A percentile compares a stretch with the other conserved stretches of the same genome.
These are phyloP conservation scores for Cerceris rybyensis DNA, from an alignment of 2,888 invertebrate species.

Conservation along the genomic window DNA sequence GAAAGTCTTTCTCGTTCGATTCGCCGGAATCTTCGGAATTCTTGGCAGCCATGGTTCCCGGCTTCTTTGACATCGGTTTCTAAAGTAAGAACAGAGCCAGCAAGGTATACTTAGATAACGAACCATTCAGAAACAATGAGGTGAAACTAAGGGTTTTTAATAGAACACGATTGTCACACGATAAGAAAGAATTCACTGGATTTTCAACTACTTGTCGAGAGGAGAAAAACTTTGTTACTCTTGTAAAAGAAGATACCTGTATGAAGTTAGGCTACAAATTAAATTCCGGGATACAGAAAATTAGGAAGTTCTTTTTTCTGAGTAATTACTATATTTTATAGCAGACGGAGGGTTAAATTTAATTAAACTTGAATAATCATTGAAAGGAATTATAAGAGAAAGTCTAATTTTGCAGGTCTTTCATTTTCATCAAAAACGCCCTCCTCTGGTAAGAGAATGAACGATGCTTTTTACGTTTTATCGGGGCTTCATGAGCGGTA, in stretches of 20 bases:
- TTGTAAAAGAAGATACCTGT: not conserved
- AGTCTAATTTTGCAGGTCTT: not conserved
- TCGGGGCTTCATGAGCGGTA: slow-evolving; percentile 53
- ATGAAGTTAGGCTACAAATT: too few species aligned
- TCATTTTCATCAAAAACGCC: slow-evolving; percentile 10
- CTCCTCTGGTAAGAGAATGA: slow-evolving; percentile 21
- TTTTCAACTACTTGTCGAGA: not conserved
- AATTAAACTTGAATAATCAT: not conserved
- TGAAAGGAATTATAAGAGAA: not conserved
- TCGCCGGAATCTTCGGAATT: slow-evolving; percentile 46
- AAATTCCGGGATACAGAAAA: too few species aligned
- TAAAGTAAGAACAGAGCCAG: slow-evolving; percentile 26
- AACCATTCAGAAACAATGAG: slow-evolving; percentile 22
- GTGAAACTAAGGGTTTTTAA: slow-evolving; percentile 7
- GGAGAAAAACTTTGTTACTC: not conserved
- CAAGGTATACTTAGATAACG: slow-evolving; percentile 43
- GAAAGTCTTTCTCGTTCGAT: slow-evolving; percentile 42
- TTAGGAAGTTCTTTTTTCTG: too few species aligned
- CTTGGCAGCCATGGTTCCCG: slow-evolving; percentile 21
- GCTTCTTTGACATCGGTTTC: slow-evolving; percentile 45
- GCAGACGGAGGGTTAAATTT: not conserved
- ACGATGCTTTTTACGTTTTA: slow-evolving; percentile 32
- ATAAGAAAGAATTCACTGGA: slow-evolving; percentile 28
- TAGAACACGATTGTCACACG: slow-evolving; percentile 18
- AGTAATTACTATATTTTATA: too few species aligned